Conservation (phyloP, 2,797 vertebrate species). For the Denticeps clupeoides region DNA sequence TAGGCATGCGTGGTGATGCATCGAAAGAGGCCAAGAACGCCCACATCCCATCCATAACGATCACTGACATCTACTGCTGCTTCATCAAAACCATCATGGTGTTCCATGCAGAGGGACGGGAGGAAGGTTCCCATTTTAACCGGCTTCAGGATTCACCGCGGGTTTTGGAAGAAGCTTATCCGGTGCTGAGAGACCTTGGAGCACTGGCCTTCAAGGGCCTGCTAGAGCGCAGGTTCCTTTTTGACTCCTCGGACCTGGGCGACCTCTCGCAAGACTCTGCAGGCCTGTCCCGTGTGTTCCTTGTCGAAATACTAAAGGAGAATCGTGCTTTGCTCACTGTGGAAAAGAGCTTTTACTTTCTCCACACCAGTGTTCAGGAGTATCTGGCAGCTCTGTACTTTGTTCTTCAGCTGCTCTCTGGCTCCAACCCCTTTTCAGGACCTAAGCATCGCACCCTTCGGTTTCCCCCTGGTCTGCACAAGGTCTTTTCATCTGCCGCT, state of each 20-base stretch:
- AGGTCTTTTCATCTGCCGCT: conserved; percentile 5
- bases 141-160: conserved; percentile 34
- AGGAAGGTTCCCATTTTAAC: conserved; percentile 21
- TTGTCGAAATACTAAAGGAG: conserved; percentile 36
- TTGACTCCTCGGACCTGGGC: conserved; percentile 29
- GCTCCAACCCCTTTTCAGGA: conserved; percentile 32
- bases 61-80: conserved; percentile 41
- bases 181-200: conserved; percentile 26
- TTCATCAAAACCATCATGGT: conserved; percentile 38
- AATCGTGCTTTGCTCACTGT: conserved; percentile 32
- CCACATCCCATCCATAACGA: conserved; percentile 12
- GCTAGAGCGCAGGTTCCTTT: conserved; percentile 36
- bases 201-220: conserved; percentile 38
- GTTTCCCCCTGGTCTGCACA: conserved; percentile 10
- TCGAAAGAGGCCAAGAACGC: background rate
- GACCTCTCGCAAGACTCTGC: conserved; percentile 24
- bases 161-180: conserved; percentile 21
- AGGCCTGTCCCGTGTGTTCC: conserved; percentile 26
- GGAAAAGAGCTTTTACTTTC: conserved; percentile 35
- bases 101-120: conserved; percentile 30
- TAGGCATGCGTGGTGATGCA: too few relatives aligned
- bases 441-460: conserved; percentile 12
- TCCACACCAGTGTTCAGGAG: conserved; percentile 43
- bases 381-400: conserved; percentile 40
- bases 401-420: conserved; percentile 30